Base-by-base conservation (phyloP, 2,113 vertebrate species). In the Amazona guildingii region DNA sequence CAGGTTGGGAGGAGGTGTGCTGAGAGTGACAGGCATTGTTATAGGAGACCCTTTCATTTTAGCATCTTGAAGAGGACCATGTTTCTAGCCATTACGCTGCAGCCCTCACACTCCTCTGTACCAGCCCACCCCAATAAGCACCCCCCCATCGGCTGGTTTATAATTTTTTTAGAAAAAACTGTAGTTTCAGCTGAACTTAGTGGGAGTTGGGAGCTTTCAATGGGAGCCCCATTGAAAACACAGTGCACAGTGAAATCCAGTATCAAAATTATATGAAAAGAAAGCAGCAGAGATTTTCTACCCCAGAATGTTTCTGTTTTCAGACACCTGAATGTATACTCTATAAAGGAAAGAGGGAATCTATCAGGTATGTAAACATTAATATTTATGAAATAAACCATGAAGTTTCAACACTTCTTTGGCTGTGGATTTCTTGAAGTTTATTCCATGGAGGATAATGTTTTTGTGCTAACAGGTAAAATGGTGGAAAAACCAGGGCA, bases 311-410 rank as follows among this genome's bases (percentile, higher is more conserved):
- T 54, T 88, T 77, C 72, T 88, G 51, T 39, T 94, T 86, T 72
- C 90, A 94, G 73, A 74, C 46, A 86, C 79, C 46, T 84, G 88
- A 81, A 64, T 92, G 55, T 68, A 76, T 44, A 43, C 24, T 25
- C 33, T 44, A 54, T 31, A 90, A 86, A 84, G 48, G 81, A 82
- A 94, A 92, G 44, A 79, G 46, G 44, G 51, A 94, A 52, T 64
- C 3, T 69, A 44, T 92, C 88, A 94, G 52, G 61, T 61, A 92
- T 52, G 41, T 93, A 92, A 95, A 93, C 96, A 93, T 96, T 96
- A 94, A 96, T 95, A 96, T 96, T 96, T 96, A 95, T 95, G 68
- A 92, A 96, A 96, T 90, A 95, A 95, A 94, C 92, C 73, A 86
- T 64, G 73, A 86, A 75, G 24, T 93, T 95, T 93, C 86, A 82